Conservation (phyloP, 2,888 invertebrate genomes). For the Hydrotaea cyrtoneurina region DNA sequence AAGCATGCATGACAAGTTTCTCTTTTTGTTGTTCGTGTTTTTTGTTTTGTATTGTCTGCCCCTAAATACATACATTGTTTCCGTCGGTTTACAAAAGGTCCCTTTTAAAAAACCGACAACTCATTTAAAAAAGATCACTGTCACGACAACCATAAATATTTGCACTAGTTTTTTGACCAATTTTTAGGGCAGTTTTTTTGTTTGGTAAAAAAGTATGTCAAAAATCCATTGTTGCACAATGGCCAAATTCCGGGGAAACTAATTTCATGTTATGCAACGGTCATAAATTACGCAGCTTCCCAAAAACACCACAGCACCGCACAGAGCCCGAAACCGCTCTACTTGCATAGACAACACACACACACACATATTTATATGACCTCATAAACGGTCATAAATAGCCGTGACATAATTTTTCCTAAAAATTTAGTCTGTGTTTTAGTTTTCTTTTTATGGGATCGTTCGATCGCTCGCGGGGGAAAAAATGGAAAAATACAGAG, state of each 20-base stretch:
- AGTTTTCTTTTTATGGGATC: slow-evolving; percentile 46
- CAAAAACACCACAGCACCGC: neutral
- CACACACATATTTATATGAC: slow-evolving; percentile 18
- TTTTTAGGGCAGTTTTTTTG: slow-evolving; percentile 53
- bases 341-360: no score
- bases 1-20: neutral
- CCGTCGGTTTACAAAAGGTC: neutral
- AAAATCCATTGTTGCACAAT: slow-evolving; percentile 22
- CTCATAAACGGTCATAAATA: slow-evolving; percentile 43
- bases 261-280: slow-evolving; percentile 12
- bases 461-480: neutral
- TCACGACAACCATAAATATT: neutral
- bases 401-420: slow-evolving; percentile 36
- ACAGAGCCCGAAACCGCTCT: neutral
- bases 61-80: neutral
- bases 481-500: slow-evolving; percentile 19
- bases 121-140: slow-evolving; percentile 19
- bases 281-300: slow-evolving; percentile 42
- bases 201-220: slow-evolving; percentile 30
- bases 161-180: slow-evolving; percentile 50
- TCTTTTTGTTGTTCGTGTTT: slow-evolving; percentile 3
- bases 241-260: slow-evolving; percentile 4
- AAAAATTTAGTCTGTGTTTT: slow-evolving; percentile 35
- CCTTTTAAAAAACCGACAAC: neutral
- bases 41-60: neutral